Conservation (phyloP, 1,140 invertebrate species). For the Aradophagus sp. region DNA sequence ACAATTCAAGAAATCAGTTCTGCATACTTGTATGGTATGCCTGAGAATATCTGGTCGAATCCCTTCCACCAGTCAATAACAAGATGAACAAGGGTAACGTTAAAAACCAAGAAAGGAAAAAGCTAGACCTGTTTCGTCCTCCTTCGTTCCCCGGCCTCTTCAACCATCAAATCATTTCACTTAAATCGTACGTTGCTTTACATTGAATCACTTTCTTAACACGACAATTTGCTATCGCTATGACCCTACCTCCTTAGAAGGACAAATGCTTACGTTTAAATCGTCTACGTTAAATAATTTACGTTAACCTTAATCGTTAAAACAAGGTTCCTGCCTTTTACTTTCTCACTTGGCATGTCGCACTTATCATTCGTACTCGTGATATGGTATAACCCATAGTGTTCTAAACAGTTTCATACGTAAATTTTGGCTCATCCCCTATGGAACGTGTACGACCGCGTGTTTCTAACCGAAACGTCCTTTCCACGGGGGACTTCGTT, state of each 20-base stretch:
- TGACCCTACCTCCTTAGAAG: slow-evolving; percentile 48
- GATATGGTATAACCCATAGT: slow-evolving; percentile 72
- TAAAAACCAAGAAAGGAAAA: too few relatives aligned
- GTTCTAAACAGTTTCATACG: slow-evolving; percentile 30
- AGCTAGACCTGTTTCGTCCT: slow-evolving; percentile 10
- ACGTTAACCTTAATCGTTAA: slow-evolving; percentile 57
- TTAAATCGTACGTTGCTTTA: slow-evolving; percentile 58
- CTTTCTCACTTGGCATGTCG: slow-evolving; percentile 48
- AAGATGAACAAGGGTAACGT: too few relatives aligned
- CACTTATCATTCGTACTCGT: slow-evolving; percentile 49
- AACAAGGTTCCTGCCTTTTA: slow-evolving; percentile 61
- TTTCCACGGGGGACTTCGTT: too few relatives aligned
- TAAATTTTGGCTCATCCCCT: slow-evolving; percentile 44
- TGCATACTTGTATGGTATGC: too few relatives aligned
- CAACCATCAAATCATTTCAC: slow-evolving; percentile 44
- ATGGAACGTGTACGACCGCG: too few relatives aligned
- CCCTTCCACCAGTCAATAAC: too few relatives aligned
- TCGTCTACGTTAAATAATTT: slow-evolving; percentile 53
- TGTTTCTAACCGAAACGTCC: too few relatives aligned
- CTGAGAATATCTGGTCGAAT: too few relatives aligned
- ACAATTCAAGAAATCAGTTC: too few relatives aligned
- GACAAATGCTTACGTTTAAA: slow-evolving; percentile 53
- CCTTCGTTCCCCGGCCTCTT: slow-evolving; percentile 35
- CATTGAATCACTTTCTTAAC: slow-evolving; percentile 61
- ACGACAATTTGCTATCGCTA: slow-evolving; percentile 45